These are phyloP conservation scores for Zosterops lateralis DNA, from an alignment of 2,113 vertebrate species.

Conservation along the genomic window DNA sequence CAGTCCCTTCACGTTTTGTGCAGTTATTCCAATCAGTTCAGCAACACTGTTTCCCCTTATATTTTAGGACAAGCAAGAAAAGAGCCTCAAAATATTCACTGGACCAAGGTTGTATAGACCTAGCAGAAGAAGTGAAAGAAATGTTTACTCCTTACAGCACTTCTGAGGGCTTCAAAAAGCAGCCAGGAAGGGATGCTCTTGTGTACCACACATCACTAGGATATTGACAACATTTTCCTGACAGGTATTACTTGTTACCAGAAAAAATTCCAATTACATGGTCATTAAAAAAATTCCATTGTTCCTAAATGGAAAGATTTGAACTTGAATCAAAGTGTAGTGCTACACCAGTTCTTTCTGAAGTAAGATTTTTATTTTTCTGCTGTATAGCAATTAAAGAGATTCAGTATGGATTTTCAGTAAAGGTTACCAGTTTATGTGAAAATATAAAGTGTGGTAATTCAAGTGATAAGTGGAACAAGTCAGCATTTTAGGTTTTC, in stretches of 20 bases:
- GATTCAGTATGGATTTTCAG: neutral
- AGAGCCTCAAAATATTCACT: neutral
- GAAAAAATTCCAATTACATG: neutral
- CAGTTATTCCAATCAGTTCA: neutral
- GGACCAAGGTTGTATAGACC: neutral
- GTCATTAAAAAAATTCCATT: neutral
- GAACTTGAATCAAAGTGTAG: fast-evolving
- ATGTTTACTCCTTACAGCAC: neutral
- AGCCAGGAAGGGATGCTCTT: neutral
- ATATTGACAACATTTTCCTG: neutral
- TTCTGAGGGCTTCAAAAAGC: neutral
- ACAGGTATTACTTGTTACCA: neutral
- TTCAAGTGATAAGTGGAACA: neutral
- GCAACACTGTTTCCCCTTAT: neutral
- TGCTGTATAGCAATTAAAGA: neutral
- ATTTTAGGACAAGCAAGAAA: neutral
- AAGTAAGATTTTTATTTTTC: neutral
- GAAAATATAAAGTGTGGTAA: neutral
- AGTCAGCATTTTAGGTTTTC: neutral
- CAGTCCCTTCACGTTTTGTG: neutral
- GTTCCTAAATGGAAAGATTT: neutral
- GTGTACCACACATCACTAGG: neutral
- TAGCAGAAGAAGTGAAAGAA: neutral
- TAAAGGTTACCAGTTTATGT: neutral
- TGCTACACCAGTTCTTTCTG: neutral